Conservation (phyloP, 2,113 vertebrate genomes). For the Emydura subglobosa region DNA sequence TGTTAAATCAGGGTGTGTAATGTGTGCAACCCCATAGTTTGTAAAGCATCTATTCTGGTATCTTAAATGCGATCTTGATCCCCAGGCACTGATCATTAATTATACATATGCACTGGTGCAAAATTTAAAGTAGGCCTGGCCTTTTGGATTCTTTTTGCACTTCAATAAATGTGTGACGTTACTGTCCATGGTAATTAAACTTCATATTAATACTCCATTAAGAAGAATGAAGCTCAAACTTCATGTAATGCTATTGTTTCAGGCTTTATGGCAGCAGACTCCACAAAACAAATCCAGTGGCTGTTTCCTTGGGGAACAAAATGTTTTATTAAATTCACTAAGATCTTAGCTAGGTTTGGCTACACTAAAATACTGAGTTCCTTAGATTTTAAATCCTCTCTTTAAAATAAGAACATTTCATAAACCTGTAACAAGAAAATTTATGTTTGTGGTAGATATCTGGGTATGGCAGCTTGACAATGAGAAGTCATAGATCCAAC, state of each 20-base stretch:
- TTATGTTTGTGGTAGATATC: constrained; percentile 61
- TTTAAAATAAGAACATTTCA: constrained; percentile 42
- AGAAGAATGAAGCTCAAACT: constrained; percentile 15
- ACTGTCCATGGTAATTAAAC: not conserved
- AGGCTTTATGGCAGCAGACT: not conserved
- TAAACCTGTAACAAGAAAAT: constrained; percentile 62
- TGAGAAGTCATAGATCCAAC: constrained; percentile 62
- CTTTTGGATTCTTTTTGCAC: not conserved
- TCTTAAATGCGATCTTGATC: not conserved
- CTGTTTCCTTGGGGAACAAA: not conserved
- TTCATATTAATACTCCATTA: not conserved
- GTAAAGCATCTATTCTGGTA: not conserved
- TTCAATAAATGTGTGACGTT: not conserved
- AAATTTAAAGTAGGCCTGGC: not conserved
- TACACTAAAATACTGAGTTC: constrained; percentile 18
- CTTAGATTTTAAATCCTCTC: constrained; percentile 37
- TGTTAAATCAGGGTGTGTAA: not conserved
- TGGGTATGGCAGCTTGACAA: constrained; percentile 73
- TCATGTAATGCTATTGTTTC: not conserved
- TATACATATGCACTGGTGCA: not conserved
- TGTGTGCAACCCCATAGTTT: not conserved
- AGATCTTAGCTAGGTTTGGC: constrained; percentile 7
- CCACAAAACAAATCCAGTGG: constrained; percentile 12
- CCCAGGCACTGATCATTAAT: not conserved
- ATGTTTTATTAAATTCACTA: not conserved